phyloP scores from a whole-genome alignment of 2,888 invertebrate species.

The Scaptomyza polygonia region DNA sequence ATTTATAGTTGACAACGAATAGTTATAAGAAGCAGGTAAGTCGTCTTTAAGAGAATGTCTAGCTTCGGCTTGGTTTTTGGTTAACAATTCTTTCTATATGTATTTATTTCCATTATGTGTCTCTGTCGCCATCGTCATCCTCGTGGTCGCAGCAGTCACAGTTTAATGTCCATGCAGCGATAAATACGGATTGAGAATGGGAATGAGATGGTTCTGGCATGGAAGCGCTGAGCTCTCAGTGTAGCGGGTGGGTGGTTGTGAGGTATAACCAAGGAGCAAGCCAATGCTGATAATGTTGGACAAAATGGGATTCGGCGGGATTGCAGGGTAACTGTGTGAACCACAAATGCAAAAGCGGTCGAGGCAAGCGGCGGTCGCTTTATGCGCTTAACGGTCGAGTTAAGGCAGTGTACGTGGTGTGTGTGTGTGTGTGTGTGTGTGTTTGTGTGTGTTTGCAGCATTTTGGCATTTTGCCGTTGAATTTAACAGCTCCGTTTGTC shows the following conservation, averaged over 20 bases:
- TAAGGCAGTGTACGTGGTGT: constrained; percentile 32
- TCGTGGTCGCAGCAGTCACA: constrained; percentile 37
- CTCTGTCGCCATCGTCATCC: constrained; percentile 1
- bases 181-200: constrained; percentile 55
- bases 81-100: constrained; percentile 3
- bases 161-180: constrained; percentile 64
- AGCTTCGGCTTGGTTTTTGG: neutral
- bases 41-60: neutral
- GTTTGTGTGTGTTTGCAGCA: constrained; percentile 22
- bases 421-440: neutral
- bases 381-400: constrained; percentile 61
- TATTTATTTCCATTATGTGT: constrained; percentile 50
- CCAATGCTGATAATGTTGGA: constrained; percentile 10
- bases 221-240: constrained; percentile 2
- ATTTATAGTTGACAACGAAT: no score
- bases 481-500: constrained; percentile 43
- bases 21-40: no score
- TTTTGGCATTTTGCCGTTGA: constrained; percentile 42
- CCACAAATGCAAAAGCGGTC: constrained; percentile 62
- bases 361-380: constrained; percentile 38
- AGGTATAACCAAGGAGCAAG: neutral
- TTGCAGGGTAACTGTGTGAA: constrained; percentile 41
- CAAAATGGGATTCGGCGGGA: constrained; percentile 37
- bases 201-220: constrained; percentile 52
- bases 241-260: no score